phyloP scores from a whole-genome alignment of 2,888 invertebrate species.

The Drosophila anomelani region DNA sequence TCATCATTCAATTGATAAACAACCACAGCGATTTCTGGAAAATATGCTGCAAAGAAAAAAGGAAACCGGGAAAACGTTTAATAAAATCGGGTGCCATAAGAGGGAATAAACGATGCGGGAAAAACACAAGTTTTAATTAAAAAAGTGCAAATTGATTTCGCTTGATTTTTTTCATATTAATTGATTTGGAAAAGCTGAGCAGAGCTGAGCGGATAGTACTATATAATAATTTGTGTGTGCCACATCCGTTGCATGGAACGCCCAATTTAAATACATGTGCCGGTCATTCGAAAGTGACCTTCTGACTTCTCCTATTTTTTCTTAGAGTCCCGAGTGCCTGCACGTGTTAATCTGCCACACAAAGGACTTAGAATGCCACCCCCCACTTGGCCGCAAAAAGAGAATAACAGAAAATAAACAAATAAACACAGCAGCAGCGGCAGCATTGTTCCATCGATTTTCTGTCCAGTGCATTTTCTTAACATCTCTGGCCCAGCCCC shows the following conservation, averaged over 20 bases:
- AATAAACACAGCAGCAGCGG: conserved; percentile 40
- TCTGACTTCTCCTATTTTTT: conserved; percentile 47
- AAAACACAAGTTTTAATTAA: conserved; percentile 56
- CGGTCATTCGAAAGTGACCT: conserved; percentile 59
- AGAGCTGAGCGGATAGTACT: background rate
- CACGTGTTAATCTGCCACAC: conserved; percentile 76
- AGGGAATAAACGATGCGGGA: conserved; percentile 1
- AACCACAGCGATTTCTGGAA: conserved; percentile 8
- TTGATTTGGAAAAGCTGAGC: conserved; percentile 14
- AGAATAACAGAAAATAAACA: conserved; percentile 38
- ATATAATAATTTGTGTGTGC: background rate
- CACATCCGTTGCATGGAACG: background rate
- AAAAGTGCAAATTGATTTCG: conserved; percentile 55
- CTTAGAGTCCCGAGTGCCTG: conserved; percentile 45
- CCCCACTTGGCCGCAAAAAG: conserved; percentile 27
- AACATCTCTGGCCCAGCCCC: conserved; percentile 62
- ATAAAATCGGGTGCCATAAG: conserved; percentile 13
- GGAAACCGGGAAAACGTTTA: background rate
- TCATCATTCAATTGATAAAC: conserved; percentile 11
- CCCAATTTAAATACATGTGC: conserved; percentile 26
- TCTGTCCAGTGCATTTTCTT: conserved; percentile 76
- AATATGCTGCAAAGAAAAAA: conserved; percentile 27
- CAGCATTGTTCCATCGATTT: conserved; percentile 64
- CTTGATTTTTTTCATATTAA: conserved; percentile 26
- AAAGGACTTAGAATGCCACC: conserved; percentile 66